A percentile compares a stretch with the other conserved stretches of the same genome.
phyloP scores from a whole-genome alignment of 2,797 vertebrate species.

The Sphenodon punctatus region DNA sequence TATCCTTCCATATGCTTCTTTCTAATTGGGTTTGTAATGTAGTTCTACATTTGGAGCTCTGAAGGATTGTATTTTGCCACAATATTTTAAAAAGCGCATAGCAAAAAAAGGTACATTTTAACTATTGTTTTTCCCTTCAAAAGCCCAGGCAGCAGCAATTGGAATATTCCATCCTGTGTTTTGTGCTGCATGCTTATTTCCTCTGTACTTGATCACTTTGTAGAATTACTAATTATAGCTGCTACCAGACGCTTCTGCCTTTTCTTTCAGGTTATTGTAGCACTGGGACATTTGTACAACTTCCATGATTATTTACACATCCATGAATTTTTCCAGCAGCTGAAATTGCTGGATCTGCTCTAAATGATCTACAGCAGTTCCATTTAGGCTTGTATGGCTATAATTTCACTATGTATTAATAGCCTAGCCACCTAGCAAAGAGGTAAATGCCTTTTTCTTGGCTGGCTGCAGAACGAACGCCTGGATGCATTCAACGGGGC shows the following conservation, averaged over 20 bases:
- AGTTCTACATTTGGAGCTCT: neutral
- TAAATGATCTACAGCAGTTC: constrained; percentile 70
- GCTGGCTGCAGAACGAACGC: constrained; percentile 47
- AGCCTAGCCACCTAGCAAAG: constrained; percentile 67
- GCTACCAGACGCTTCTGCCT: constrained; percentile 43
- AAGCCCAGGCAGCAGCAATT: constrained; percentile 9
- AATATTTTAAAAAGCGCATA: neutral
- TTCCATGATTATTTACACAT: constrained; percentile 47
- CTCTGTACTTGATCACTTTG: constrained; percentile 59
- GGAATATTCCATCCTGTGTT: neutral
- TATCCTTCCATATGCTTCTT: neutral
- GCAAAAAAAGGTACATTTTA: neutral
- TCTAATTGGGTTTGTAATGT: neutral
- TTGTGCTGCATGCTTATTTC: constrained; percentile 35
- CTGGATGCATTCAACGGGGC: constrained; percentile 12
- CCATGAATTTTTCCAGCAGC: constrained; percentile 60
- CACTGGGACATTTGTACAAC: constrained; percentile 51
- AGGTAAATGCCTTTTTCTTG: constrained; percentile 66
- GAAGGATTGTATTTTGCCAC: constrained; percentile 7
- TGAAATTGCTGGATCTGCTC: constrained; percentile 63
- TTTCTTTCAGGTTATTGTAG: constrained; percentile 58
- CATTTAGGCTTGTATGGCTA: constrained; percentile 51
- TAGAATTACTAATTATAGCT: constrained; percentile 54
- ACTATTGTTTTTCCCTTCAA: no score
- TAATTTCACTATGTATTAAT: constrained; percentile 76